Evolutionary conservation across 2,113 vertebrate genomes (phyloP).

Genomic region (Colaptes auratus): DNA sequence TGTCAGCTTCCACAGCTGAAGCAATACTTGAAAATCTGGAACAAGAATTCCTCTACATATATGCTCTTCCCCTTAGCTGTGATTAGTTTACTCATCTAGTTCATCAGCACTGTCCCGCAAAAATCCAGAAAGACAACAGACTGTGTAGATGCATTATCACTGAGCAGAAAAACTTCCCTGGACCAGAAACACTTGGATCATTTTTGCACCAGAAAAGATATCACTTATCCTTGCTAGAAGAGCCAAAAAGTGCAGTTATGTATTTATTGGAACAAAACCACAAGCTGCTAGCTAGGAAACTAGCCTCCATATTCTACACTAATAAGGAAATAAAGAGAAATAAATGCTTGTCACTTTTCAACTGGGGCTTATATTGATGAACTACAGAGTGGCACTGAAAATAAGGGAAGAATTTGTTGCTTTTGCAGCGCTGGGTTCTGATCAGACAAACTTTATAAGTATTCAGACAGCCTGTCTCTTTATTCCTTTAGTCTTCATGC

Average conservation of each 20-base stretch:
- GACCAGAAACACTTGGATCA: background rate
- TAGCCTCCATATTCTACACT: background rate
- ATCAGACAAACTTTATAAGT: background rate
- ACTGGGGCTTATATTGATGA: background rate
- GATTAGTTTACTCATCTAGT: background rate
- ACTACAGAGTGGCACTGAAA: fast-evolving
- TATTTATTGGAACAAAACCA: background rate
- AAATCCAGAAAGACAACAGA: background rate
- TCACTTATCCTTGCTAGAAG: background rate
- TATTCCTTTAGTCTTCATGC: background rate
- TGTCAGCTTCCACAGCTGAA: background rate
- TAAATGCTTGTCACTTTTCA: background rate
- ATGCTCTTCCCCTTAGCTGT: background rate
- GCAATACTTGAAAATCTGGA: background rate
- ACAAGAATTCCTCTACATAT: fast-evolving
- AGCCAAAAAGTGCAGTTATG: background rate
- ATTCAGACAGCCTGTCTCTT: background rate
- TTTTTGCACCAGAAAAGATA: background rate
- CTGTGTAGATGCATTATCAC: background rate
- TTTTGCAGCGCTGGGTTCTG: background rate
- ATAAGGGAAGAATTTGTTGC: background rate
- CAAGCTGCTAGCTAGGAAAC: background rate
- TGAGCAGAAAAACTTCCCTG: background rate
- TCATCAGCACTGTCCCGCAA: background rate
- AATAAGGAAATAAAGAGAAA: background rate